Percentiles rank a stretch among this genome's conserved stretches.
These are phyloP conservation scores for Pogonomyrmex californicus DNA, from an alignment of 1,140 invertebrate genomes.

Conservation along the genomic window DNA sequence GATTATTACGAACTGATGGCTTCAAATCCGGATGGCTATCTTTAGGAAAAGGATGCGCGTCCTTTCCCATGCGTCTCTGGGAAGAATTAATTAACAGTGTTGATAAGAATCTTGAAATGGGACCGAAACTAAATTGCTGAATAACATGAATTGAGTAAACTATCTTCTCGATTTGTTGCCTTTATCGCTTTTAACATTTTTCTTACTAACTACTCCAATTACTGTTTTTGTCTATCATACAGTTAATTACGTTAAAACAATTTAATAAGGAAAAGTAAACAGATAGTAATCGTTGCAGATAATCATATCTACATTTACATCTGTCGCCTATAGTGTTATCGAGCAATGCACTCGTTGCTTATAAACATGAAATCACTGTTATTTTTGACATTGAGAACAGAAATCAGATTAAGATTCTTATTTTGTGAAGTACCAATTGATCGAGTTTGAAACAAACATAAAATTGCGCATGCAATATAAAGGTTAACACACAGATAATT, in stretches of 20 bases:
- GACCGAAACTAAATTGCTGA: slow-evolving; percentile 68
- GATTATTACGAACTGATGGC: slow-evolving; percentile 68
- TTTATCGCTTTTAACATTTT: background rate
- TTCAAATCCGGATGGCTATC: slow-evolving; percentile 78
- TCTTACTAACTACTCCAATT: background rate
- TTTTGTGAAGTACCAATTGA: background rate
- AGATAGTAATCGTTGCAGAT: slow-evolving; percentile 15
- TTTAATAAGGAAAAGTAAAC: slow-evolving; percentile 38
- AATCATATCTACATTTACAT: background rate
- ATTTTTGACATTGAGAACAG: slow-evolving; percentile 41
- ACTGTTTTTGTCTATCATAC: background rate
- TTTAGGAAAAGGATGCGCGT: slow-evolving; percentile 54
- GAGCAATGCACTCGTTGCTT: slow-evolving; percentile 22
- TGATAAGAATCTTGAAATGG: slow-evolving; percentile 75
- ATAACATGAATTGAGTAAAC: slow-evolving; percentile 1
- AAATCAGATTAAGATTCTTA: slow-evolving; percentile 29
- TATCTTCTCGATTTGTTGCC: slow-evolving; percentile 36
- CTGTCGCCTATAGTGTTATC: slow-evolving; percentile 21
- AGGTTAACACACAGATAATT: background rate
- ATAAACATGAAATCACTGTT: slow-evolving; percentile 18
- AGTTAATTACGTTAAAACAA: background rate
- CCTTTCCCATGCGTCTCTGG: slow-evolving; percentile 74
- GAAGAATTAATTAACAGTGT: slow-evolving; percentile 79
- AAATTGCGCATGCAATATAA: background rate
- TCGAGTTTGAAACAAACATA: background rate